A percentile compares a stretch with the other conserved stretches of the same genome.
These are phyloP conservation scores for Cephus spinipes DNA, from an alignment of 2,888 invertebrate species.

Conservation along the genomic window DNA sequence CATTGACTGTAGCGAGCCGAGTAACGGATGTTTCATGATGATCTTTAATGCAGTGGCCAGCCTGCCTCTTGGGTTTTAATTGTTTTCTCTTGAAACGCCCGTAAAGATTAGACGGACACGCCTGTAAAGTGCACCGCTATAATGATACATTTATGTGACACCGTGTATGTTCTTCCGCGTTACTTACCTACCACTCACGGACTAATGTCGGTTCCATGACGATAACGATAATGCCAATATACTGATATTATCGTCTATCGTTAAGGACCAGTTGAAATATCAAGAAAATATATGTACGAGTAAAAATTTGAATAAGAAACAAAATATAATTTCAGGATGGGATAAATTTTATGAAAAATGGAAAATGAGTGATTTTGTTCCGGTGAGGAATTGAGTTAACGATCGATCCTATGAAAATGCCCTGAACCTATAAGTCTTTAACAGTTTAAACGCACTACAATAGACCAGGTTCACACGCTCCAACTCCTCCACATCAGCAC, in stretches of 20 bases:
- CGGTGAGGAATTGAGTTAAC: neutral
- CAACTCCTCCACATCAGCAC: neutral
- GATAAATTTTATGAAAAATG: neutral
- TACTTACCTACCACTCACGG: neutral
- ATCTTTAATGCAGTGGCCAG: neutral
- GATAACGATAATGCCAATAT: neutral
- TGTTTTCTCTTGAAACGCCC: neutral
- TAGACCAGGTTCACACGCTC: neutral
- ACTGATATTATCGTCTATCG: neutral
- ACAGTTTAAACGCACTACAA: neutral
- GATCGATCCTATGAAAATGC: neutral
- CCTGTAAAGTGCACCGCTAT: slow-evolving; percentile 1
- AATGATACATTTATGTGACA: neutral
- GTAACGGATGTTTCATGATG: neutral
- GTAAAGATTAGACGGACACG: slow-evolving; percentile 4
- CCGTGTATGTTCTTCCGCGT: neutral
- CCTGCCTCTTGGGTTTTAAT: neutral
- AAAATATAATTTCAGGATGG: neutral
- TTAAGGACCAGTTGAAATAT: neutral
- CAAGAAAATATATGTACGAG: neutral
- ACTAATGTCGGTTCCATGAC: neutral
- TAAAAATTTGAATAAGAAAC: neutral
- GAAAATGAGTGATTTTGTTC: neutral
- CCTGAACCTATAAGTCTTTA: neutral
- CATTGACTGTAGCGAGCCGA: neutral